Evolutionary conservation across 2,113 vertebrate species (phyloP).

Genomic region (Carassius auratus): DNA sequence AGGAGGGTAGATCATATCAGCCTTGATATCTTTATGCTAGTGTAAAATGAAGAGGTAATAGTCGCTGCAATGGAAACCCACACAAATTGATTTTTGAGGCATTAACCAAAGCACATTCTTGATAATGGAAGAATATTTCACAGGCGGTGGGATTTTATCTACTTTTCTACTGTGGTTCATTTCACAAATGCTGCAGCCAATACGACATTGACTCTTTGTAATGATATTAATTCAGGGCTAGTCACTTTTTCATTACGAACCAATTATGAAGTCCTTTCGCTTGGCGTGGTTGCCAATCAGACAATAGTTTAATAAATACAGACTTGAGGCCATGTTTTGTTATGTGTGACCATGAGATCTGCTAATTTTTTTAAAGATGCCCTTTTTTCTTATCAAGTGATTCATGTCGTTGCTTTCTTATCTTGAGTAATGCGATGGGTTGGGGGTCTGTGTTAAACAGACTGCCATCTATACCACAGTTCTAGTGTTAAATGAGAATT

Average conservation of each 20-base stretch:
- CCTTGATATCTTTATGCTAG: constrained; percentile 15
- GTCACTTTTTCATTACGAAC: constrained; percentile 17
- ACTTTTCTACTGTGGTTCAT: background rate
- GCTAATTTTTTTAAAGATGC: background rate
- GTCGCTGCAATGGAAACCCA: constrained; percentile 9
- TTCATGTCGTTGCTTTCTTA: constrained; percentile 24
- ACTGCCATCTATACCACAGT: constrained; percentile 19
- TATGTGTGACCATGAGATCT: background rate
- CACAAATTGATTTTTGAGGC: constrained; percentile 29
- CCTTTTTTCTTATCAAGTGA: constrained; percentile 34
- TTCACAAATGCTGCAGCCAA: background rate
- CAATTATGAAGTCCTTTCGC: background rate
- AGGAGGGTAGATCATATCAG: constrained; percentile 21
- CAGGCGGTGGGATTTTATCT: constrained; percentile 7
- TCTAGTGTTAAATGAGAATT: constrained; percentile 32
- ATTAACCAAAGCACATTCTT: constrained; percentile 5
- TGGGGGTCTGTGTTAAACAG: constrained; percentile 17
- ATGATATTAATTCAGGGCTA: background rate
- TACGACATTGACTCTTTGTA: background rate
- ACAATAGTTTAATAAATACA: background rate
- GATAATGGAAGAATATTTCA: constrained; percentile 21
- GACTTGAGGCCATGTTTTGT: background rate
- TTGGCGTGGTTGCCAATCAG: background rate
- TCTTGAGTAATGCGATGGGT: constrained; percentile 28
- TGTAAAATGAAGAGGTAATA: constrained; percentile 29